Evolutionary conservation across 2,113 vertebrate species (phyloP), one percentile per base, ranked within the genome.

Genomic region (Salvator merianae): DNA sequence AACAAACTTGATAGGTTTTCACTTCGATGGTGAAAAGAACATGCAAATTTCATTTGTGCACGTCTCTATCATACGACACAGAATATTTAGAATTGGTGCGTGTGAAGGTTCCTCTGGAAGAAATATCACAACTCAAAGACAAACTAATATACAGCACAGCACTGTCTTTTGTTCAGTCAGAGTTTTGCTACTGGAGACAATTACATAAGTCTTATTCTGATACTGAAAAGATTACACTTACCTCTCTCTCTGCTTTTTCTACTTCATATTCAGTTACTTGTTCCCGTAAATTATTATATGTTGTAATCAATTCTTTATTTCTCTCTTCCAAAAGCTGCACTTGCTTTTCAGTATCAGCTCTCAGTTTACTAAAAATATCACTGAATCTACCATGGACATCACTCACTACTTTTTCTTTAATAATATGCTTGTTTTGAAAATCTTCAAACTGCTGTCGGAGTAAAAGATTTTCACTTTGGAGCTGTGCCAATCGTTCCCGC

Each of bases 391-490:
- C 97, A 84, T 98, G 97, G 26, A 97, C 96, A 74, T 97, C 97
- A 3, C 94, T 97, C 26, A 97, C 97, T 0, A 94, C 95, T 73
- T 95, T 97, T 87, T 98, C 98, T 91, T 98, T 98, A 70, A 92
- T 95, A 3, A 95, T 94, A 0, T 95, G 97, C 91, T 96, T 98
- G 93, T 96, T 98, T 77, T 97, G 96, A n/a, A 95, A 89, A 86
- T 98, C 97, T 88, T 99, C 98, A 28, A 99, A 89, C 53, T 98
- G 98, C 87, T 99, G 98, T 38, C 94, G 96, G 20, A 99, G 96
- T 82, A 99, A 88, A 89, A 95, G 91, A 34, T 94, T 95, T 91
- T 99, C 98, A 77, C 98, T 99, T 66, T 98, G 98, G 1, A 96
- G 92, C 38, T 98, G 97, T 38, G 96, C 97, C 63, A 99, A 83